Evolutionary conservation across 2,797 vertebrate species (phyloP).

Genomic region (Gobionotothen gibberifrons): DNA sequence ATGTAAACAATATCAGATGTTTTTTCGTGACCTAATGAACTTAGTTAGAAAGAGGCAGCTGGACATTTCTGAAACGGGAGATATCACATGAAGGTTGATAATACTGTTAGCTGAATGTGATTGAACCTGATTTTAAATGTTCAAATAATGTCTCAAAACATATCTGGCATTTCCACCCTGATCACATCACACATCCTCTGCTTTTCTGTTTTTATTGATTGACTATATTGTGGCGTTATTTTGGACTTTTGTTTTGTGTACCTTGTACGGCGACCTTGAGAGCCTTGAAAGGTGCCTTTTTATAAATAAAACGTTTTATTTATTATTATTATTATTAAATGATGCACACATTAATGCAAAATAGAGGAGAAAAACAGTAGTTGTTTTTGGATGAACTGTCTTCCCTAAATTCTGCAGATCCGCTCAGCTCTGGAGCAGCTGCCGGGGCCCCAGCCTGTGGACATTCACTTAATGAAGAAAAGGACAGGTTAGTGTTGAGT

Average conservation of each 20-base stretch:
- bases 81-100: not conserved
- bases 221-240: too few species aligned
- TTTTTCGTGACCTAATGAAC: not conserved
- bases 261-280: too few species aligned
- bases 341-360: not conserved
- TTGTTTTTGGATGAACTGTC: not conserved
- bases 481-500: constrained; percentile 91
- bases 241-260: too few species aligned
- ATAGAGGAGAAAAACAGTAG: not conserved
- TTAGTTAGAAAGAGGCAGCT: not conserved
- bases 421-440: constrained; percentile 90
- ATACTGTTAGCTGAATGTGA: not conserved
- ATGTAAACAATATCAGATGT: too few species aligned
- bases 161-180: too few species aligned
- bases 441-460: constrained; percentile 93
- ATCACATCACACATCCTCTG: too few species aligned
- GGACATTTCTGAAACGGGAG: not conserved
- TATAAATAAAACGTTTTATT: too few species aligned
- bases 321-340: not conserved
- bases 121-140: too few species aligned
- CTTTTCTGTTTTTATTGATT: too few species aligned
- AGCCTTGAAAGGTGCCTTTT: too few species aligned
- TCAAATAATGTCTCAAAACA: too few species aligned
- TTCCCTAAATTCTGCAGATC: constrained; percentile 81
- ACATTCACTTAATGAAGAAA: constrained; percentile 95